Evolutionary conservation across 2,888 invertebrate genomes (phyloP), one percentile per base, ranked within the genome.

Genomic region (Lobophora halterata): DNA sequence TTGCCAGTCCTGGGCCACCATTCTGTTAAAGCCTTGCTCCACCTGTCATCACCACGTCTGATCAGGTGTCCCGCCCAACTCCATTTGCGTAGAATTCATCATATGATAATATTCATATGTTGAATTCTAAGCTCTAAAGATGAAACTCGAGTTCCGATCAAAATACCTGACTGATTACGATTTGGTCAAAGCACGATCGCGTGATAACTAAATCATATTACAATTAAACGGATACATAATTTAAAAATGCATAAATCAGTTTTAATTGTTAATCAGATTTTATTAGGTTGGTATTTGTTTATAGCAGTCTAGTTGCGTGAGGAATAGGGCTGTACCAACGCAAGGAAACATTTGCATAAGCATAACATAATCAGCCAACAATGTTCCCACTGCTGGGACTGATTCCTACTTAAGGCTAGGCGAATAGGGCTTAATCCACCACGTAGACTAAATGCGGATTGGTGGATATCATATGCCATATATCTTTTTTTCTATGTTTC

Each of bases 271-370:
- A 78, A 77, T 79, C 78, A 71, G 71, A 72, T 61, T 78, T 80
- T 75, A 79, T 82, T 81, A 77, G 69, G 48, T 44, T 30, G 47
- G 65, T 67, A 73, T 75, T 77, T 74, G 75, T 73, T 66, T 70
- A 65, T 66, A 55, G 56, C 55, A 54, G 55, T n/a, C 31, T 13
- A 14, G 14, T 11, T 23, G 21, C 8, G 11, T 19, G 24, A 24
- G 30, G 17, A 27, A 13, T 29, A 39, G 39, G 39, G 39, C n/a
- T 39, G 33, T 13, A 28, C 27, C 5, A 12, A n/a, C 7, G n/a
- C 10, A 16, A 16, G 14, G 7, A 8, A 6, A 4, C 8, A 8
- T 8, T 29, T 13, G n/a, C n/a, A n/a, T n/a, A n/a, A n/a, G n/a
- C n/a, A n/a, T n/a, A n/a, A n/a, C n/a, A n/a, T n/a, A n/a, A n/a